These are phyloP conservation scores for Pseudorhombus dupliciocellatus DNA, from an alignment of 2,113 vertebrate genomes.

Conservation along the genomic window DNA sequence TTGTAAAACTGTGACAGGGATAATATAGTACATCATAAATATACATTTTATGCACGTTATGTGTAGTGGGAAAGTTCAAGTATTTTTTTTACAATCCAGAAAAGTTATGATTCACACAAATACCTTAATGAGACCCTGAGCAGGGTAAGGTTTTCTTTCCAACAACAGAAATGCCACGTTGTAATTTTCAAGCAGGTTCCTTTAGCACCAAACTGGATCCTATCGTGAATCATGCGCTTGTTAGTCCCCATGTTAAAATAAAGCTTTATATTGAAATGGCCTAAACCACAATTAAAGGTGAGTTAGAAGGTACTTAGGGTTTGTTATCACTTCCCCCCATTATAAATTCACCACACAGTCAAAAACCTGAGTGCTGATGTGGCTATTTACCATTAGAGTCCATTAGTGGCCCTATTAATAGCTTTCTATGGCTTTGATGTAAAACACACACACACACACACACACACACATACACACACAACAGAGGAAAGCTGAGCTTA, in stretches of 20 bases:
- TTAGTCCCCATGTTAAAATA: conserved; percentile 51
- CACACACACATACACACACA: conserved; percentile 25
- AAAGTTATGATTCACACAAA: neutral
- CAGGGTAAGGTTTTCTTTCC: neutral
- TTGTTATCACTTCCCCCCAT: conserved; percentile 64
- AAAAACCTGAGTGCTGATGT: conserved; percentile 70
- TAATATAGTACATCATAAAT: too few species aligned
- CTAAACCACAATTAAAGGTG: conserved; percentile 67
- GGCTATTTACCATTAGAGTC: conserved; percentile 68
- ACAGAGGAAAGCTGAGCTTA: conserved; percentile 50
- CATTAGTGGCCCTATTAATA: conserved; percentile 73
- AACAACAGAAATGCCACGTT: neutral
- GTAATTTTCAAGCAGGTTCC: conserved; percentile 1
- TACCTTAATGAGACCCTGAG: neutral
- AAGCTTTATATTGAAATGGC: conserved; percentile 31
- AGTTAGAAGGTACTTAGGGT: conserved; percentile 59
- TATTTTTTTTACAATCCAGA: neutral
- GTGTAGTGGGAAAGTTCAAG: neutral
- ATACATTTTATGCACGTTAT: too few species aligned
- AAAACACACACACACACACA: conserved; percentile 31
- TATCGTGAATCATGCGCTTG: conserved; percentile 25
- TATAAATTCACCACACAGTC: conserved; percentile 70
- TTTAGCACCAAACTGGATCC: conserved; percentile 20
- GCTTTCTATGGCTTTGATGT: conserved; percentile 66
- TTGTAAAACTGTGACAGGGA: too few species aligned